Evolutionary conservation across 2,797 vertebrate species (phyloP), one percentile per base, ranked within the genome.

Genomic region (Anguilla megastoma): DNA sequence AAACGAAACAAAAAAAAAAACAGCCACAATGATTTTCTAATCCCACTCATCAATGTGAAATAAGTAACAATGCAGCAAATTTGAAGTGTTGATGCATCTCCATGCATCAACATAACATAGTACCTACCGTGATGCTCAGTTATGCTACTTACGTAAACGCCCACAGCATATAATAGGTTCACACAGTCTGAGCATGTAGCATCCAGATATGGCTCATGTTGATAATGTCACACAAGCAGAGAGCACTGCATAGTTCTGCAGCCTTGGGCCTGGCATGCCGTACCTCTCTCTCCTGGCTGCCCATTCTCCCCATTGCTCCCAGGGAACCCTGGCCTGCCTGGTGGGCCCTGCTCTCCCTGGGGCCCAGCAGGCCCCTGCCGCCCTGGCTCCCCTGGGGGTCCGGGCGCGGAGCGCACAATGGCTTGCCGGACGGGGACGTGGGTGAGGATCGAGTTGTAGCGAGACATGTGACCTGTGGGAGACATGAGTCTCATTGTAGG

Each of bases 351-450:
- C 76, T 99, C 98, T 85, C 98, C 98, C 86, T 97, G 97, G 0
- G 96, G 91, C 3, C 98, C 98, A 0, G 96, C 94, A 63, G 95
- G 0, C 0, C 98, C 98, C 3, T 93, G 95, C 3, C 97, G 95
- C 12, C 98, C 98, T 0, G 98, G 94, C 86, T 98, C 97, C n/a
- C 98, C 98, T 0, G 98, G 98, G 36, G 98, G 98, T 16, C 98
- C 98, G 0, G 97, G 96, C 0, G 98, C 92, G 0, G 97, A 97
- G 88, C 97, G 96, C 58, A 97, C 92, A 0, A 97, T 96, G 33
- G 97, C 94, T 0, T 97, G 96, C 0, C 97, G 97, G 92, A 97
- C 98, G 88, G 98, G 98, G 18, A 96, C 95, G 36, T 98, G 97
- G 94, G 97, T 99, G 90, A 99, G 96, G 92, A 99, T 95, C 18